Conservation (phyloP, 2,113 vertebrate genomes). For the Oryzias celebensis region DNA sequence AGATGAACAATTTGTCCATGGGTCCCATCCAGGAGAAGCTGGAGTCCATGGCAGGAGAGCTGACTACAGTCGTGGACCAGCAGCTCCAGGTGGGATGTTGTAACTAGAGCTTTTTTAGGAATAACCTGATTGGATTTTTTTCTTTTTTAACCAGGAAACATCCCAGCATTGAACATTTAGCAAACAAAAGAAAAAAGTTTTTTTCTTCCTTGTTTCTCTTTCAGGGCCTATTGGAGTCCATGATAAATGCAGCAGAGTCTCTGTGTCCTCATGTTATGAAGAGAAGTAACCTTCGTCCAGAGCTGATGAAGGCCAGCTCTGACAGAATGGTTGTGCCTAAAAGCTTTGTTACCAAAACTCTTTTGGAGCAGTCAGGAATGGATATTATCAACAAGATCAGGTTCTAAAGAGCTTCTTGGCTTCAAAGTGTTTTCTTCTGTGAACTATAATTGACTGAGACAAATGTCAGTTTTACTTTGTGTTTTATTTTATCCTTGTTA, state of each 20-base stretch:
- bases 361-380: conserved; percentile 93
- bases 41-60: conserved; percentile 95
- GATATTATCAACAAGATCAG: conserved; percentile 99
- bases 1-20: conserved; percentile 78
- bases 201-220: neutral
- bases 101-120: neutral
- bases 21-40: conserved; percentile 93
- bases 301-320: conserved; percentile 88
- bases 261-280: conserved; percentile 94
- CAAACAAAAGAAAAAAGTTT: neutral
- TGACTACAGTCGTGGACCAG: conserved; percentile 92
- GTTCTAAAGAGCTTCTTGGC: conserved; percentile 55
- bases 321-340: conserved; percentile 91
- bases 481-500: neutral
- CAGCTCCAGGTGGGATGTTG: conserved; percentile 87
- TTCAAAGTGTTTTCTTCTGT: neutral
- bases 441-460: neutral
- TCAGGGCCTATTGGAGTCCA: conserved; percentile 88
- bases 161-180: neutral
- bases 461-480: neutral
- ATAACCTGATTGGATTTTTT: neutral
- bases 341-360: conserved; percentile 92
- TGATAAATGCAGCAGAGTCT: conserved; percentile 89
- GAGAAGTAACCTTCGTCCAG: conserved; percentile 84
- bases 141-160: neutral